Evolutionary conservation across 2,888 invertebrate genomes (phyloP).

Genomic region (Anaspis maculata): DNA sequence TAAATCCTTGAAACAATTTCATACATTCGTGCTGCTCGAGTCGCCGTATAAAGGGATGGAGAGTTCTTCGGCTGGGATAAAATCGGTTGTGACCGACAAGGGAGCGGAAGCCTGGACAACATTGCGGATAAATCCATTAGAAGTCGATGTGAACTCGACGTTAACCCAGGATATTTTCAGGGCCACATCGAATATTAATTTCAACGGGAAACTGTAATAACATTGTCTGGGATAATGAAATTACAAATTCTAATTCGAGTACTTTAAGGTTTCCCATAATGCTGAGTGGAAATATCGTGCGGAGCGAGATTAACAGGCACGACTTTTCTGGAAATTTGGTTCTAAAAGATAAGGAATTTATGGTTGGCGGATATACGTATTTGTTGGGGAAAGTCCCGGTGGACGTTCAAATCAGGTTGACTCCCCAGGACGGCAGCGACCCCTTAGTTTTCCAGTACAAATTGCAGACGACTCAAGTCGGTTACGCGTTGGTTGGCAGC

Average conservation of each 20-base stretch:
- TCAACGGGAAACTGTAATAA: slow-evolving; percentile 31
- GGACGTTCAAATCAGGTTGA: slow-evolving; percentile 40
- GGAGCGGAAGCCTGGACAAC: slow-evolving; percentile 33
- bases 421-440: slow-evolving; percentile 39
- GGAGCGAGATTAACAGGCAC: slow-evolving; percentile 22
- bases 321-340: slow-evolving; percentile 41
- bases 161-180: slow-evolving; percentile 28
- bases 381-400: slow-evolving; percentile 39
- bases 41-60: slow-evolving; percentile 42
- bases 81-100: slow-evolving; percentile 31
- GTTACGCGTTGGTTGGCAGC: slow-evolving; percentile 29
- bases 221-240: not conserved
- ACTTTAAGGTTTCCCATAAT: slow-evolving; percentile 28
- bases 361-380: slow-evolving; percentile 40
- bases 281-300: slow-evolving; percentile 21
- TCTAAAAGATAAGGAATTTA: slow-evolving; percentile 40
- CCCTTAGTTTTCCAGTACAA: slow-evolving; percentile 33
- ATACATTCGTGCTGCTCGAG: slow-evolving; percentile 33
- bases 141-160: slow-evolving; percentile 31
- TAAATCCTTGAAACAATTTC: slow-evolving; percentile 31
- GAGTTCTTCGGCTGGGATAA: slow-evolving; percentile 35
- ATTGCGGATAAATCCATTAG: slow-evolving; percentile 36
- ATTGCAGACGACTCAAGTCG: slow-evolving; percentile 28
- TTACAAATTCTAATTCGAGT: not conserved
- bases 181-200: slow-evolving; percentile 26